phyloP scores from a whole-genome alignment of 2,888 invertebrate genomes.

The Aleiodes alternator region DNA sequence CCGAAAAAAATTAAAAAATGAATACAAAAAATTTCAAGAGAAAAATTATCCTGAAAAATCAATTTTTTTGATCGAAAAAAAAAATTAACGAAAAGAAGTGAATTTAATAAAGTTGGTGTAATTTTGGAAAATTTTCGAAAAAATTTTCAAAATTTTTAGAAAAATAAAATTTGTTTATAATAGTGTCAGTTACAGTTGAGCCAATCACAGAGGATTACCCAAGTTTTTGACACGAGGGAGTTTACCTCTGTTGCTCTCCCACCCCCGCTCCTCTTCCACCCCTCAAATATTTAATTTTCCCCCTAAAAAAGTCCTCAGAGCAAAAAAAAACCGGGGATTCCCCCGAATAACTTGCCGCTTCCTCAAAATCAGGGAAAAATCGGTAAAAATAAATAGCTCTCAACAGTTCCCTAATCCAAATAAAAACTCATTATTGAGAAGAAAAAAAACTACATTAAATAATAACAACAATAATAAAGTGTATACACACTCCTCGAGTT shows the following conservation, averaged over 20 bases:
- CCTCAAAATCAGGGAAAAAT: background rate
- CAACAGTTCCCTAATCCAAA: background rate
- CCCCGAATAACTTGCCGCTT: background rate
- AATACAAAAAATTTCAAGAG: background rate
- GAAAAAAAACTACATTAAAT: background rate
- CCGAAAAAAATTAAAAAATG: background rate
- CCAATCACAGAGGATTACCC: background rate
- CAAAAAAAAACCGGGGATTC: background rate
- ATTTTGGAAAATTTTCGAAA: no score
- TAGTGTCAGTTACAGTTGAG: background rate
- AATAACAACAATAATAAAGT: background rate
- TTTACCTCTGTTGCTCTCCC: no score
- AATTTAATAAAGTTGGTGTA: background rate
- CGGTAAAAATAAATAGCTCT: background rate
- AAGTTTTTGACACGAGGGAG: no score
- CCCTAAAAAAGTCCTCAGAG: no score
- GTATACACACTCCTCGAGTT: constrained; percentile 9
- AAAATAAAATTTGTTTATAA: background rate
- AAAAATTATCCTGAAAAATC: background rate
- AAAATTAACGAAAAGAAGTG: background rate
- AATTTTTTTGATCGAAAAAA: background rate
- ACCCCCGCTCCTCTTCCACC: background rate
- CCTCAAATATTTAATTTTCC: constrained; percentile 1
- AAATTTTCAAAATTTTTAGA: background rate
- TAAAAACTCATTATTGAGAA: background rate